A percentile compares a stretch with the other conserved stretches of the same genome.
Evolutionary conservation across 2,797 vertebrate species (phyloP).

Genomic region (Phoeniculus purpureus): DNA sequence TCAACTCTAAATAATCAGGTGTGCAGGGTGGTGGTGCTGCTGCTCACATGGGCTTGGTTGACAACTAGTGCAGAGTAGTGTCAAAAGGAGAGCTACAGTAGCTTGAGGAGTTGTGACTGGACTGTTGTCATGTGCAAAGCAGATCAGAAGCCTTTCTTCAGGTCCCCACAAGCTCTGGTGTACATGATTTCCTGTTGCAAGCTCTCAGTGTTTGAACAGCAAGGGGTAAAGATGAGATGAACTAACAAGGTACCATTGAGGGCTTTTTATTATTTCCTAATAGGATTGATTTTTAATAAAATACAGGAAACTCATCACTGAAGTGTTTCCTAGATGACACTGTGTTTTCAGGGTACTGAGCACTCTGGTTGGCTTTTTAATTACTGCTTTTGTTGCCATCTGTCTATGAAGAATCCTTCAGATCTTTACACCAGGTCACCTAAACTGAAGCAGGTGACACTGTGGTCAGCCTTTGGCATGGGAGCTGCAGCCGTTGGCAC

Average conservation of each 20-base stretch:
- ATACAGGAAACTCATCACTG: neutral
- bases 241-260: neutral
- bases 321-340: neutral
- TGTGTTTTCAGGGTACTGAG: neutral
- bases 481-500: neutral
- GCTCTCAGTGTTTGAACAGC: neutral
- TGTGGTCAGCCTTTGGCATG: neutral
- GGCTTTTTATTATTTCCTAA: neutral
- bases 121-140: neutral
- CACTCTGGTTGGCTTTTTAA: neutral
- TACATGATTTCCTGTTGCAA: neutral
- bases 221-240: neutral
- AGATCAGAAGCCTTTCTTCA: neutral
- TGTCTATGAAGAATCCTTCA: neutral
- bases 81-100: neutral
- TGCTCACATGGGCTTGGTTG: rapidly evolving
- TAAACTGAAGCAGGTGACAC: neutral
- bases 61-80: neutral
- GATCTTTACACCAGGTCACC: neutral
- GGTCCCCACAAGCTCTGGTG: neutral
- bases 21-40: neutral
- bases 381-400: neutral
- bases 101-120: neutral
- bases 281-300: neutral
- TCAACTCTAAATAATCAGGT: rapidly evolving